Evolutionary conservation across 2,888 invertebrate species (phyloP).

Genomic region (Trichacis sp.): DNA sequence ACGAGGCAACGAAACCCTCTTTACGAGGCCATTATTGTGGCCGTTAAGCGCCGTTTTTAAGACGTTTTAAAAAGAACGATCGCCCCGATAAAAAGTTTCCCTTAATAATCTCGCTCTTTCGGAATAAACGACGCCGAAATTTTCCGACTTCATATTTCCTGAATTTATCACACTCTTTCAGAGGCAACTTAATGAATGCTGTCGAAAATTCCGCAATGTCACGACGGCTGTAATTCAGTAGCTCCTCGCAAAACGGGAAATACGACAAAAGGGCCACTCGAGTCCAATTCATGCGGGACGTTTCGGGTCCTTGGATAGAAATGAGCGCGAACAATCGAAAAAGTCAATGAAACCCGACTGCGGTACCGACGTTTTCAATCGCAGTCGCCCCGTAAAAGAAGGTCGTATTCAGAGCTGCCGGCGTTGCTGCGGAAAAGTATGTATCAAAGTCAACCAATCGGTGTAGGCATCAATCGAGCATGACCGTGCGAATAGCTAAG

Average conservation of each 20-base stretch:
- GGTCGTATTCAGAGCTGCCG: background rate
- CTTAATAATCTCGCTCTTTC: background rate
- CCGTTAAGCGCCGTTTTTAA: conserved; percentile 42
- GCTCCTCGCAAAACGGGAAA: background rate
- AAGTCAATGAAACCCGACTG: conserved; percentile 1
- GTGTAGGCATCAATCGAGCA: conserved; percentile 1
- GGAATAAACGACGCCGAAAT: background rate
- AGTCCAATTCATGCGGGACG: background rate
- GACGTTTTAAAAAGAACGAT: conserved; percentile 41
- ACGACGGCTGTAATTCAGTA: background rate
- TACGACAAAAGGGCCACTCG: background rate
- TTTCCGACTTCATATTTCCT: background rate
- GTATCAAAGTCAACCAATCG: background rate
- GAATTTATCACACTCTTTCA: conserved; percentile 1
- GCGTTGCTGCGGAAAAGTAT: background rate
- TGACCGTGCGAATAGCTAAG: background rate
- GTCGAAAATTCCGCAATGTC: background rate
- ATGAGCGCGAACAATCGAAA: background rate
- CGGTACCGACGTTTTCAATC: background rate
- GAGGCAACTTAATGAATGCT: background rate
- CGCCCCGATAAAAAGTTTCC: conserved; percentile 15
- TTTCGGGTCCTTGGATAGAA: background rate
- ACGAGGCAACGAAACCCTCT: conserved; percentile 41
- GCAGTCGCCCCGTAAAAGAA: background rate
- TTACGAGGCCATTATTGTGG: conserved; percentile 45